Percentiles rank a stretch among this genome's conserved stretches.
phyloP scores from a whole-genome alignment of 2,888 invertebrate genomes.

The Nephrotoma guestfalica region DNA sequence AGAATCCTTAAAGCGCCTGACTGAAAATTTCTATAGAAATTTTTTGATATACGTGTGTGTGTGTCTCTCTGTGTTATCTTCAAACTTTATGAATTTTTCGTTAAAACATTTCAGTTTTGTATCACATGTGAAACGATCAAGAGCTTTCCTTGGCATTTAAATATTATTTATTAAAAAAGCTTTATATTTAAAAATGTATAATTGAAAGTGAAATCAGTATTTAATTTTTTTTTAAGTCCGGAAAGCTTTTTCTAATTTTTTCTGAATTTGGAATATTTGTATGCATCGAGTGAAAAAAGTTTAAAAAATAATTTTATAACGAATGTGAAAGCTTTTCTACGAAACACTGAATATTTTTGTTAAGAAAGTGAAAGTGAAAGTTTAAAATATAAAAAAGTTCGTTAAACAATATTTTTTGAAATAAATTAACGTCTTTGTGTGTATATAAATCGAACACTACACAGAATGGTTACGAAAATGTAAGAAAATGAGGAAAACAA shows the following conservation, averaged over 20 bases:
- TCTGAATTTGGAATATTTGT: background rate
- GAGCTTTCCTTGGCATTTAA: background rate
- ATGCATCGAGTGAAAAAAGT: background rate
- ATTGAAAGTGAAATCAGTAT: background rate
- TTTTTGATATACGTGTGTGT: background rate
- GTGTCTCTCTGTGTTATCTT: background rate
- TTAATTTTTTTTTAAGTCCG: background rate
- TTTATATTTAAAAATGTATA: background rate
- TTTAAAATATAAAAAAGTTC: background rate
- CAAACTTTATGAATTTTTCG: background rate
- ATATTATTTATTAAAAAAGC: background rate
- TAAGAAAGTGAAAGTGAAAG: background rate
- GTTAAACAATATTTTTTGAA: background rate
- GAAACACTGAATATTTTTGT: background rate
- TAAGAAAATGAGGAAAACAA: background rate
- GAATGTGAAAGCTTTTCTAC: background rate
- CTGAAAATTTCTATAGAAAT: background rate
- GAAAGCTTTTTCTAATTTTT: background rate
- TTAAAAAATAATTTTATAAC: background rate
- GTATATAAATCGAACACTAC: background rate
- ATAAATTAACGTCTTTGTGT: background rate
- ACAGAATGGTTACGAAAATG: background rate
- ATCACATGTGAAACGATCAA: constrained; percentile 4
- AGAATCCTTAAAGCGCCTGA: constrained; percentile 5
- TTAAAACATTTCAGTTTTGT: constrained; percentile 2